Percentiles rank a stretch among this genome's conserved stretches.
These are phyloP conservation scores for Bungarus multicinctus DNA, from an alignment of 2,113 vertebrate genomes.

Conservation along the genomic window DNA sequence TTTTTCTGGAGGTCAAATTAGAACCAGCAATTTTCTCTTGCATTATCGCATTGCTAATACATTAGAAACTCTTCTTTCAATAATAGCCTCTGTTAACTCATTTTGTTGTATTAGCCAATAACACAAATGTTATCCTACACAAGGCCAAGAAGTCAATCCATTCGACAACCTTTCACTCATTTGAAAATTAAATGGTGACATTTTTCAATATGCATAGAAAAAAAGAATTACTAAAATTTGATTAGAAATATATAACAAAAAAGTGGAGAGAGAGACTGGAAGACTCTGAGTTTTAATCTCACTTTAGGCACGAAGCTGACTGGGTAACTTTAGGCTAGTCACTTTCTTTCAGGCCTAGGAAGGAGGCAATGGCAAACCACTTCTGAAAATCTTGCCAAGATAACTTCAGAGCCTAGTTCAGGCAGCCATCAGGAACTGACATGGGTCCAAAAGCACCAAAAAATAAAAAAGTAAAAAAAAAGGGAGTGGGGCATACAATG, in stretches of 20 bases:
- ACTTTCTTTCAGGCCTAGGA: not conserved
- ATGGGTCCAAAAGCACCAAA: not conserved
- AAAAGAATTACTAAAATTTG: not conserved
- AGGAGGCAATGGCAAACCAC: not conserved
- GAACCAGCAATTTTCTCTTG: slow-evolving; percentile 45
- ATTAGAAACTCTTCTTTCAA: slow-evolving; percentile 37
- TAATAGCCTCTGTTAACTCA: slow-evolving; percentile 37
- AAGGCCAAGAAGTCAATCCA: slow-evolving; percentile 26
- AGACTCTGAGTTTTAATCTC: not conserved
- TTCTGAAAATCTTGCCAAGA: not conserved
- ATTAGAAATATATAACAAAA: slow-evolving; percentile 5
- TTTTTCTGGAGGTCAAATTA: slow-evolving; percentile 53
- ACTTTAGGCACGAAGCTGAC: not conserved
- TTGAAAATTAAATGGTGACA: not conserved
- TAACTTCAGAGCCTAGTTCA: not conserved
- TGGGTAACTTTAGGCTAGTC: not conserved
- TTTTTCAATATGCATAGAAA: slow-evolving; percentile 24
- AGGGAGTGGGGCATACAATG: not conserved
- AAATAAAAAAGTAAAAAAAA: not conserved
- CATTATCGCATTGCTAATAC: slow-evolving; percentile 54
- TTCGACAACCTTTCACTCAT: not conserved
- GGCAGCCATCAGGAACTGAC: not conserved
- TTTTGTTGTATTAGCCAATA: slow-evolving; percentile 13
- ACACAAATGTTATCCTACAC: not conserved
- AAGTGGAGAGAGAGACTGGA: not conserved